Conservation (phyloP, 2,113 vertebrate species). For the Neoarius graeffei region DNA sequence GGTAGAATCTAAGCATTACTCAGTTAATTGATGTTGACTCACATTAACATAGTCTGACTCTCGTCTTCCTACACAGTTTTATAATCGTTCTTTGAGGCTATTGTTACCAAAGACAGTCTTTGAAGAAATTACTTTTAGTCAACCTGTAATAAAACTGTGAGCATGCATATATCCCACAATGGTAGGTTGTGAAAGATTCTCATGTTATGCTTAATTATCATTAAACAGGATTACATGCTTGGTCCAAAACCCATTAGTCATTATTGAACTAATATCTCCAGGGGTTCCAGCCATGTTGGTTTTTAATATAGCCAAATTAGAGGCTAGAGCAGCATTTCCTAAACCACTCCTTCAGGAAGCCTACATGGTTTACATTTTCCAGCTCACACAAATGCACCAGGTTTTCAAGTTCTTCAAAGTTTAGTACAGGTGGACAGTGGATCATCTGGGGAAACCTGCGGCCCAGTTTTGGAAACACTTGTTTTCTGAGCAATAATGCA, state of each 20-base stretch:
- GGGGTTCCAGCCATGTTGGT: neutral
- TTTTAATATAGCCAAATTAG: neutral
- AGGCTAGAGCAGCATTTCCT: neutral
- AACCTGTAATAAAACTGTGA: neutral
- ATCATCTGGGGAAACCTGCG: neutral
- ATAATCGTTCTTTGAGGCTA: neutral
- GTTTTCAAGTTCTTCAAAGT: neutral
- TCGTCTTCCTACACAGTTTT: neutral
- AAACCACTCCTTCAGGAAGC: neutral
- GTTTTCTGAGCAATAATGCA: neutral
- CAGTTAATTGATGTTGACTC: constrained; percentile 39
- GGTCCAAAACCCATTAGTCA: constrained; percentile 12
- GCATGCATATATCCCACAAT: neutral
- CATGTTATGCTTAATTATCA: constrained; percentile 14
- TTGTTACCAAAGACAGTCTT: neutral
- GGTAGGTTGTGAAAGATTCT: neutral
- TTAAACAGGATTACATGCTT: constrained; percentile 6
- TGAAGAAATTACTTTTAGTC: neutral
- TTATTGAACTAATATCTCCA: constrained; percentile 22
- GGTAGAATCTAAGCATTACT: constrained; percentile 29
- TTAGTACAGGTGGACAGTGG: neutral
- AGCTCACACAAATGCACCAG: neutral
- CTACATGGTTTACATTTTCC: neutral
- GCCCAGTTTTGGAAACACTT: too few species aligned
- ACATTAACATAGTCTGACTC: constrained; percentile 3